phyloP scores from a whole-genome alignment of 2,797 vertebrate genomes.

The Eremophila alpestris region DNA sequence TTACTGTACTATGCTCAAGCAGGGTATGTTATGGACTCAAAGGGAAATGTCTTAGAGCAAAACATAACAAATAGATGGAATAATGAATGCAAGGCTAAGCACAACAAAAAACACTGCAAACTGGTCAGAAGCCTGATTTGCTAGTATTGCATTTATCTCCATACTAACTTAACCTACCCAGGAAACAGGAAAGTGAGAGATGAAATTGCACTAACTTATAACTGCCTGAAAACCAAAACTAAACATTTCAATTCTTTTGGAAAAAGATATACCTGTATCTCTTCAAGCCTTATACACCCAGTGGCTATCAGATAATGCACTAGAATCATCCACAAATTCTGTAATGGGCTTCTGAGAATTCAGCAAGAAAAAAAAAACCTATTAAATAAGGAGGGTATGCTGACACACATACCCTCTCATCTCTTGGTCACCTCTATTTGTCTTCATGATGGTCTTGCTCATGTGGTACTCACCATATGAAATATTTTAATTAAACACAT shows the following conservation, averaged over 20 bases:
- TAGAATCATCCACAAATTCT: not conserved
- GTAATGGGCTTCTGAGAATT: not conserved
- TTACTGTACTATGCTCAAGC: not conserved
- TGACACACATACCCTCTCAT: not conserved
- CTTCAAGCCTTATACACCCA: not conserved
- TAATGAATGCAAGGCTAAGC: not conserved
- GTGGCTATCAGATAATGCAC: not conserved
- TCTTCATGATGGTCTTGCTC: not conserved
- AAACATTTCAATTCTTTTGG: not conserved
- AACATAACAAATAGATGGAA: not conserved
- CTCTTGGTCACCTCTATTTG: not conserved
- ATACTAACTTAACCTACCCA: not conserved
- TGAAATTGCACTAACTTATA: not conserved
- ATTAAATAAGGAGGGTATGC: not conserved
- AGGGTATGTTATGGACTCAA: not conserved
- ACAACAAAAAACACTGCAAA: not conserved
- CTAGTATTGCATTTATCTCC: not conserved
- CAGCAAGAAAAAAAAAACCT: not conserved
- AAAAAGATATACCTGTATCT: not conserved
- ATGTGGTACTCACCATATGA: not conserved
- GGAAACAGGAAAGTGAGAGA: not conserved
- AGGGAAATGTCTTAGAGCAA: not conserved
- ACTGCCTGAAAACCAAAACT: not conserved
- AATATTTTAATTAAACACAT: not conserved
- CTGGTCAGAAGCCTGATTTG: not conserved